These are phyloP conservation scores for Diplodus sargus DNA, from an alignment of 2,797 vertebrate species.

Conservation along the genomic window DNA sequence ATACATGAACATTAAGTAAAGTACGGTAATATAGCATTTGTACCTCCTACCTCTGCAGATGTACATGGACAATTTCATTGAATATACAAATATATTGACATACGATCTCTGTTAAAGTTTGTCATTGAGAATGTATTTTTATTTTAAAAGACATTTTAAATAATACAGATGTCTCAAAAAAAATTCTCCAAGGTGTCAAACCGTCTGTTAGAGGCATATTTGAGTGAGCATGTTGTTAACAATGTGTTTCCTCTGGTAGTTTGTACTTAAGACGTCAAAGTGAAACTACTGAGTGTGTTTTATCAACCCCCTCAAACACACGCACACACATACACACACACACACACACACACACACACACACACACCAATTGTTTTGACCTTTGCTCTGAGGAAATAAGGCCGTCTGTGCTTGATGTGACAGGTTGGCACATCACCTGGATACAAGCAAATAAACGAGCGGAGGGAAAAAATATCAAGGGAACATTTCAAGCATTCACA, in stretches of 20 bases:
- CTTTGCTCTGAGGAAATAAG: slow-evolving; percentile 79
- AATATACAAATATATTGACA: background rate
- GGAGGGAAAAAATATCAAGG: slow-evolving; percentile 77
- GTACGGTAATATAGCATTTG: no score
- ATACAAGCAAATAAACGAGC: slow-evolving; percentile 81
- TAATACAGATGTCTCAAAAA: background rate
- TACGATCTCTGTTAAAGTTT: background rate
- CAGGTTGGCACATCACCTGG: slow-evolving; percentile 84
- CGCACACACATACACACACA: background rate
- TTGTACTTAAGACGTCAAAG: slow-evolving; percentile 55
- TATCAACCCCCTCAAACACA: background rate
- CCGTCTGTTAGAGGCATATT: slow-evolving; percentile 16
- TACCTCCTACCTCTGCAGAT: no score
- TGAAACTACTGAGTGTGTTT: slow-evolving; percentile 49
- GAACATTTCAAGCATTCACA: slow-evolving; percentile 84
- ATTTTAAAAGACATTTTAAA: background rate
- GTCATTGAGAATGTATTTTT: background rate
- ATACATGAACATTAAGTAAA: no score
- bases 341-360: slow-evolving; percentile 15
- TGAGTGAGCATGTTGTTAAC: slow-evolving; percentile 30
- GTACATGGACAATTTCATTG: background rate
- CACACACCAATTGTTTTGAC: slow-evolving; percentile 76
- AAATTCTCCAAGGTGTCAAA: background rate
- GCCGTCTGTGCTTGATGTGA: slow-evolving; percentile 76
- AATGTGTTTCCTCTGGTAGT: slow-evolving; percentile 46